phyloP scores from a whole-genome alignment of 1,140 invertebrate genomes.

The Hyles euphorbiae region DNA sequence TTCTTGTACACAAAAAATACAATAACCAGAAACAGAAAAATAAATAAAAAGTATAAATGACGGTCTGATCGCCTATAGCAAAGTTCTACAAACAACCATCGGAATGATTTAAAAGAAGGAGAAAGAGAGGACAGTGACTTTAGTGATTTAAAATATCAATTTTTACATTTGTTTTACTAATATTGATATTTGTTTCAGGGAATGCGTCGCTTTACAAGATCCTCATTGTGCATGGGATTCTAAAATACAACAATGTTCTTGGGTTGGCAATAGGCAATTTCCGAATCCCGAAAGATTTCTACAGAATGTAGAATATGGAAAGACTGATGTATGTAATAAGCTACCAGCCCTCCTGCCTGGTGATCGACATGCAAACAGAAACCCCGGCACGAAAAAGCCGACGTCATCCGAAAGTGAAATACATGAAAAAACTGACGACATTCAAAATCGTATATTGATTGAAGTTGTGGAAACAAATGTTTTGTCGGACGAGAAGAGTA shows the following conservation, averaged over 20 bases:
- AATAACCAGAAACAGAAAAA: no score
- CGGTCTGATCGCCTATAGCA: no score
- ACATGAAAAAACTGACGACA: slow-evolving; percentile 47
- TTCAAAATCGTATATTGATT: slow-evolving; percentile 67
- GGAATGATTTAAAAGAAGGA: no score
- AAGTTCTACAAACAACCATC: no score
- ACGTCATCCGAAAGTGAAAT: slow-evolving; percentile 48
- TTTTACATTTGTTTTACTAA: slow-evolving; percentile 7
- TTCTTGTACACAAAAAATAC: no score
- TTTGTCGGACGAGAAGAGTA: slow-evolving; percentile 51
- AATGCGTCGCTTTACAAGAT: slow-evolving; percentile 95
- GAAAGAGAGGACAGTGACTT: no score
- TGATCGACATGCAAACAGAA: slow-evolving; percentile 57
- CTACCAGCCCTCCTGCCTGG: slow-evolving; percentile 65
- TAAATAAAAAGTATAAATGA: no score
- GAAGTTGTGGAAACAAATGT: slow-evolving; percentile 67
- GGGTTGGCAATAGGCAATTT: slow-evolving; percentile 80
- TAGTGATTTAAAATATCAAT: not conserved
- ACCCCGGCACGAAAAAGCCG: slow-evolving; percentile 61
- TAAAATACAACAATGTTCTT: slow-evolving; percentile 83
- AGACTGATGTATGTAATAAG: slow-evolving; percentile 80
- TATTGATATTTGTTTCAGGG: slow-evolving; percentile 75
- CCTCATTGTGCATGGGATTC: slow-evolving; percentile 98
- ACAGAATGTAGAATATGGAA: slow-evolving; percentile 83
- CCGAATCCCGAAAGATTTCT: slow-evolving; percentile 82